Conservation (phyloP, 2,113 vertebrate genomes). For the Brachyhypopomus gauderio region DNA sequence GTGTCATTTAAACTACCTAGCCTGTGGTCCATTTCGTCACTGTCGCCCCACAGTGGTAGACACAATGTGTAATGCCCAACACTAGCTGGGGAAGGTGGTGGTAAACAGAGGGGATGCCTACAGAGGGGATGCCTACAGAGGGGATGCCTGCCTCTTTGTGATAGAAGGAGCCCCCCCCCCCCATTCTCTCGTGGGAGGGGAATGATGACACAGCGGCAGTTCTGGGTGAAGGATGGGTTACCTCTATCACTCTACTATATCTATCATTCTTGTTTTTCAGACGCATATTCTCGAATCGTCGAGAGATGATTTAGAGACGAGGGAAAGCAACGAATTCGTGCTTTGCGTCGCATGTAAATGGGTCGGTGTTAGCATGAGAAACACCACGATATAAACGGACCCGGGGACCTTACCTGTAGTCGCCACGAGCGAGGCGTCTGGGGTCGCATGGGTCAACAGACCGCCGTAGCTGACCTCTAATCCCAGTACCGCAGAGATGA, state of each 20-base stretch:
- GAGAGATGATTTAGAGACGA: no score
- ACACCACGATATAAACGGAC: neutral
- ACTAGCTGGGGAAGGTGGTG: neutral
- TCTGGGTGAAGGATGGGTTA: slow-evolving; percentile 25
- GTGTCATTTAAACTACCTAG: neutral
- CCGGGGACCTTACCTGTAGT: slow-evolving; percentile 68
- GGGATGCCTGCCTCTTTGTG: neutral
- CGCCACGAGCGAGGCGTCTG: slow-evolving; percentile 66
- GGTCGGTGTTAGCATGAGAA: no score
- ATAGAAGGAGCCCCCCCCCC: neutral
- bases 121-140: neutral
- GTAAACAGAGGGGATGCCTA: neutral
- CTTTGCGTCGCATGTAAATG: no score
- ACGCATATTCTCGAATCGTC: neutral
- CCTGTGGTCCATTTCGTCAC: neutral
- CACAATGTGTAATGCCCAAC: neutral
- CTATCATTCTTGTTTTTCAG: neutral
- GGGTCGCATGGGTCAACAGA: slow-evolving; percentile 54
- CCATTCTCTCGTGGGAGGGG: neutral
- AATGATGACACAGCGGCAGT: neutral
- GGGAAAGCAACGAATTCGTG: no score
- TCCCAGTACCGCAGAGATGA: slow-evolving; percentile 80
- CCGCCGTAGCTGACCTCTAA: slow-evolving; percentile 67
- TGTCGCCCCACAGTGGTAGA: neutral
- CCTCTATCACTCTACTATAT: neutral